Evolutionary conservation across 2,113 vertebrate genomes (phyloP).

Genomic region (Alectura lathami): DNA sequence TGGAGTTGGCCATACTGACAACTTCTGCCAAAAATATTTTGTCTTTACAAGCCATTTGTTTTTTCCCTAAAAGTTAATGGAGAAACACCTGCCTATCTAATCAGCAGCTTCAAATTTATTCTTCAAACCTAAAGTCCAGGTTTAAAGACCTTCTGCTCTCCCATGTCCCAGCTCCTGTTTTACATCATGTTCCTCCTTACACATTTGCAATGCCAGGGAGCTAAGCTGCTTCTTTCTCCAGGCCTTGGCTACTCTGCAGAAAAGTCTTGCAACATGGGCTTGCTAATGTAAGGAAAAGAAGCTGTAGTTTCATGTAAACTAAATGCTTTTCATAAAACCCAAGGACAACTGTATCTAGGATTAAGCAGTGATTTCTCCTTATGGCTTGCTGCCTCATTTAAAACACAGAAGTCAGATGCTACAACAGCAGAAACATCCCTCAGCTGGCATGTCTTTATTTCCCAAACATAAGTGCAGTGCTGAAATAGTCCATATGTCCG

Average conservation of each 20-base stretch:
- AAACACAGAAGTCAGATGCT: background rate
- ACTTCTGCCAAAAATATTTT: background rate
- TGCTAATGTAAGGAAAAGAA: background rate
- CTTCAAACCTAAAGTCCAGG: background rate
- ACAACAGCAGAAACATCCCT: background rate
- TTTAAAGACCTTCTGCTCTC: background rate
- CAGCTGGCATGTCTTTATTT: background rate
- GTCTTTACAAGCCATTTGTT: background rate
- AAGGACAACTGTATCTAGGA: too few relatives aligned
- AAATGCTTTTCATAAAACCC: background rate
- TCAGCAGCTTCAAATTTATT: background rate
- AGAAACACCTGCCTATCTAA: background rate
- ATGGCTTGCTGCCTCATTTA: background rate
- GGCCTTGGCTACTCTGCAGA: background rate
- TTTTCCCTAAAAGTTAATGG: background rate
- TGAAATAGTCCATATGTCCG: background rate
- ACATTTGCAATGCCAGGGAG: fast-evolving
- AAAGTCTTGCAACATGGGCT: background rate
- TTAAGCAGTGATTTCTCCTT: background rate
- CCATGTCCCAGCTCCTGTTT: background rate
- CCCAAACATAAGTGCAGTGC: fast-evolving
- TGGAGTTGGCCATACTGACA: background rate
- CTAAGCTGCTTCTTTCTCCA: background rate
- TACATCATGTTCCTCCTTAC: background rate
- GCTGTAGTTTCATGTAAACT: background rate